These are phyloP conservation scores for Cassiopea andromeda DNA, from an alignment of 30 jellyfish, hydroid and myxozoan genomes.

Conservation along the genomic window DNA sequence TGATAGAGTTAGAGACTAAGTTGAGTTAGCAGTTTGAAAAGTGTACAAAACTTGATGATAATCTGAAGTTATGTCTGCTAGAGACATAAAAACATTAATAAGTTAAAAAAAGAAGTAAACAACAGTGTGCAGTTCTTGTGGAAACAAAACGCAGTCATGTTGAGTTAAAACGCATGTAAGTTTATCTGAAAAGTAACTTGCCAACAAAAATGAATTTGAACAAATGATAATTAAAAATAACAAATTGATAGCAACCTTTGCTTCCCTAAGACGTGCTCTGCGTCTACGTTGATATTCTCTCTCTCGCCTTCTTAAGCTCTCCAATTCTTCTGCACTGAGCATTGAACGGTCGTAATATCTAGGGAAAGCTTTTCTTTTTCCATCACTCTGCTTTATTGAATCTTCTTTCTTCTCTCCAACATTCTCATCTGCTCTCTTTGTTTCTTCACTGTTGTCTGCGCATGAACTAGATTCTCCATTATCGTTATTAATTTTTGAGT, in stretches of 20 bases:
- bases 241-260: constrained; percentile 54
- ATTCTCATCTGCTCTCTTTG: neutral
- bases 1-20: no score
- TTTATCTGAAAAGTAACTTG: no score
- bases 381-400: constrained; percentile 14
- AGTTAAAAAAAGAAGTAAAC: no score
- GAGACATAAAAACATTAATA: no score
- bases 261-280: constrained; percentile 86
- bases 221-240: no score
- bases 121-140: no score
- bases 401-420: neutral
- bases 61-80: no score
- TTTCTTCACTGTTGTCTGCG: neutral
- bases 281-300: constrained; percentile 89
- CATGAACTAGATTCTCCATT: neutral
- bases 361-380: constrained; percentile 57
- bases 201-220: no score
- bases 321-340: constrained; percentile 86
- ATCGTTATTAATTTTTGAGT: neutral
- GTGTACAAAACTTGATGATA: no score
- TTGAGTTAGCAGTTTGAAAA: no score
- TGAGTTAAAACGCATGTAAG: no score
- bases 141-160: no score
- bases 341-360: constrained; percentile 79
- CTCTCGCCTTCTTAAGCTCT: constrained; percentile 80